phyloP scores from a whole-genome alignment of 2,888 invertebrate species.

The Ormyrus thymus region DNA sequence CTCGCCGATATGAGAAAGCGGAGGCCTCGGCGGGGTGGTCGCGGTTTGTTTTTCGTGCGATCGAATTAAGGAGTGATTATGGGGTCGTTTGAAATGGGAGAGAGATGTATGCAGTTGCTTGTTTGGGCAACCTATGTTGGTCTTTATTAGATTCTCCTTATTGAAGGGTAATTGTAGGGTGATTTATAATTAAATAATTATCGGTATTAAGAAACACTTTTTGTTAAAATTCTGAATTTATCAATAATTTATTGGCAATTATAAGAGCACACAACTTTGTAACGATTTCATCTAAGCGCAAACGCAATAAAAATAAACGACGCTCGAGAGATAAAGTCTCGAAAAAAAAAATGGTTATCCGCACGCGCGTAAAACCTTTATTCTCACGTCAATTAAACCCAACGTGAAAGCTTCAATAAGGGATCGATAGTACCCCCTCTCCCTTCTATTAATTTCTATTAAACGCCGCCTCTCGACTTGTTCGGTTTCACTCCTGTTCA shows the following conservation, averaged over 20 bases:
- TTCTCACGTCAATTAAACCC: slow-evolving; percentile 34
- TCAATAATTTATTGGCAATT: background rate
- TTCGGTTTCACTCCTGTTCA: slow-evolving; percentile 32
- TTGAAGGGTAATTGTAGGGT: no score
- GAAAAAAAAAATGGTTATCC: background rate
- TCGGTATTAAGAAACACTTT: no score
- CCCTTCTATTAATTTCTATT: slow-evolving; percentile 41
- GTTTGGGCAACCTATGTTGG: no score
- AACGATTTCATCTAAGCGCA: background rate
- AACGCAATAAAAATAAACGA: no score
- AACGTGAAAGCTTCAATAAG: background rate
- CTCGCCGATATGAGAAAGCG: no score
- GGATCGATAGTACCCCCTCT: slow-evolving; percentile 7
- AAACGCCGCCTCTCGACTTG: slow-evolving; percentile 4
- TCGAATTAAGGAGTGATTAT: background rate
- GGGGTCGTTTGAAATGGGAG: no score
- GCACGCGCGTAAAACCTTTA: background rate
- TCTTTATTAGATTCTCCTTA: no score
- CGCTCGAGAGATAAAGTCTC: no score
- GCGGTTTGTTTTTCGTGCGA: slow-evolving; percentile 5
- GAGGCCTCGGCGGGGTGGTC: no score
- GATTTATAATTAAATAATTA: no score
- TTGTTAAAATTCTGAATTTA: no score
- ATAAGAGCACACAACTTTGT: slow-evolving; percentile 42
- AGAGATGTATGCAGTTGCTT: no score